phyloP scores from a whole-genome alignment of 2,113 vertebrate species.

The Grallaria varia region DNA sequence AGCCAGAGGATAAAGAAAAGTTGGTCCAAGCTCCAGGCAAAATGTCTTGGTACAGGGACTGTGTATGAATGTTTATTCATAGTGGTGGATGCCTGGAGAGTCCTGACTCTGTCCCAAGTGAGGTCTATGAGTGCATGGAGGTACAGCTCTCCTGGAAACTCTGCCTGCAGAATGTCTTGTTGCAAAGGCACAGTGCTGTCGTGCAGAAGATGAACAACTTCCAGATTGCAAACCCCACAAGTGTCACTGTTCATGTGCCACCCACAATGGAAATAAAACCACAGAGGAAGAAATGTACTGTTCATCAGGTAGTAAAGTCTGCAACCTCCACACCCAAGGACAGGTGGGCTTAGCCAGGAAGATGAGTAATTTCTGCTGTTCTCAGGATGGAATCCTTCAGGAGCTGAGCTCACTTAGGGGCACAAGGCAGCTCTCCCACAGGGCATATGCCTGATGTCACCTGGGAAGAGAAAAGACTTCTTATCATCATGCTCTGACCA shows the following conservation, averaged over 20 bases:
- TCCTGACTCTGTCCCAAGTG: background rate
- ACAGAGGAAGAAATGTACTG: background rate
- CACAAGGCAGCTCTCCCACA: background rate
- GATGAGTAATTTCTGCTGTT: background rate
- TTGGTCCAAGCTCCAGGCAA: background rate
- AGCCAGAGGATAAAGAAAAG: background rate
- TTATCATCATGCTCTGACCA: accelerated
- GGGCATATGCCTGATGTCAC: background rate
- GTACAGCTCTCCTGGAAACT: background rate
- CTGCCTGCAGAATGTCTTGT: background rate
- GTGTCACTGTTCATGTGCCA: background rate
- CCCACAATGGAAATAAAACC: background rate
- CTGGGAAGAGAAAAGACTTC: background rate
- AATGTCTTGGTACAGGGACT: background rate
- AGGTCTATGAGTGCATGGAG: accelerated
- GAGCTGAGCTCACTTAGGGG: background rate
- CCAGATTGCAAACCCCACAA: background rate
- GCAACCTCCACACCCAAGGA: background rate
- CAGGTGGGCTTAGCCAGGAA: background rate
- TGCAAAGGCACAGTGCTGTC: background rate
- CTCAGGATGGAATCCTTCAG: background rate
- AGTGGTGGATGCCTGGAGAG: background rate
- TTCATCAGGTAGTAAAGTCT: background rate
- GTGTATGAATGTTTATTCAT: background rate
- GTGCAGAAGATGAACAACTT: background rate